Conservation (phyloP, 2,797 vertebrate genomes). For the Anas bahamensis region DNA sequence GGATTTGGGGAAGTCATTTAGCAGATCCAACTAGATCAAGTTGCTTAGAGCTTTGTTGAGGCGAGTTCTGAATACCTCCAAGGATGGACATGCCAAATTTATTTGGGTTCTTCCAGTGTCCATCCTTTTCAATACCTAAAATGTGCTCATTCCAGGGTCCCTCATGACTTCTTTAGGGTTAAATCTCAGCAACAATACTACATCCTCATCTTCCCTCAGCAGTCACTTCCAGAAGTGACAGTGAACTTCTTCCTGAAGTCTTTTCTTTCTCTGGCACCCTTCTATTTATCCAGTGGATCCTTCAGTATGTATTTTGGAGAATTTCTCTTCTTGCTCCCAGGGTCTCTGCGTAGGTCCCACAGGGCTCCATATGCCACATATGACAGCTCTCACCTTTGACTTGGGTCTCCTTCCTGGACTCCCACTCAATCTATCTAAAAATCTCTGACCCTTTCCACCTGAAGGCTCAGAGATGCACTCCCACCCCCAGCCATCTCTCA, state of each 20-base stretch:
- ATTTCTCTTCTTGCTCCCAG: background rate
- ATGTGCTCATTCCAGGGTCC: background rate
- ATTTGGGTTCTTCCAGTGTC: background rate
- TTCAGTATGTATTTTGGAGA: background rate
- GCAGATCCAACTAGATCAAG: background rate
- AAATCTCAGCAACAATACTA: background rate
- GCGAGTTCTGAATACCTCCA: background rate
- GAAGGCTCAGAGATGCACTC: background rate
- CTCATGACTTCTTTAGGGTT: background rate
- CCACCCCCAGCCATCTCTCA: background rate
- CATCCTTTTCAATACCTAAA: background rate
- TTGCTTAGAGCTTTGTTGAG: background rate
- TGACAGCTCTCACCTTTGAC: background rate
- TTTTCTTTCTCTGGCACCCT: background rate
- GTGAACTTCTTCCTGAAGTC: background rate
- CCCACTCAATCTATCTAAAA: background rate
- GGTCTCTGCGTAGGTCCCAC: background rate
- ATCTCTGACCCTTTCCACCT: background rate
- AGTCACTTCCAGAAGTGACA: background rate
- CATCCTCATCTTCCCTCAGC: background rate
- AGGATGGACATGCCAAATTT: background rate
- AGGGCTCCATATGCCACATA: background rate
- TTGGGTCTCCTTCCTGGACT: background rate
- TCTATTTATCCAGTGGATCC: background rate
- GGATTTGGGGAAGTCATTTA: background rate